Evolutionary conservation across 2,888 invertebrate species (phyloP), one percentile per base, ranked within the genome.

Genomic region (Xanthia togata): DNA sequence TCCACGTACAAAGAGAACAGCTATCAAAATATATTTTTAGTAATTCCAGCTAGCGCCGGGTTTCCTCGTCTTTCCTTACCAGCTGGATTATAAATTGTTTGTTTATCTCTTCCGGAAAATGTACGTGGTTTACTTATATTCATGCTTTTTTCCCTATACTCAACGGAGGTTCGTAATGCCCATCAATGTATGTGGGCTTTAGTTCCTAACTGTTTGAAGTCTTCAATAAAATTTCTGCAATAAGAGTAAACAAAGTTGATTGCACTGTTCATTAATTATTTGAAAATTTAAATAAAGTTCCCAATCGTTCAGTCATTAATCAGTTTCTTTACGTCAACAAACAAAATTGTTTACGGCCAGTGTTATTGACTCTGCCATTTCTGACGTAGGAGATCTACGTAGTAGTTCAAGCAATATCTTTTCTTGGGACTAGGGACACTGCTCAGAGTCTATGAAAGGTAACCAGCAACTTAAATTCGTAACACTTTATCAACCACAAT

Each of bases 11-110:
- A 60, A 44, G 63, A 79, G 70, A 82, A 72, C n/a, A n/a, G n/a
- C 73, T 63, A 87, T 78, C 77, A 63, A 79, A 74, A 75, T 76
- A 85, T 88, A 89, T 87, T 89, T 88, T 85, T 85, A 87, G 89
- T 81, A 57, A 79, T 87, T 87, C 86, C 76, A 67, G 73, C 72
- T 73, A 85, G 44, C 11, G 50, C 64, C 47, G 31, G 41, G 76
- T 87, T 85, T 82, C 71, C 82, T 82, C 70, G 14, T 59, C 72
- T 20, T 88, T 84, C 85, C 84, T 83, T 70, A 69, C 72, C n/a
- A 72, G 55, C 64, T 75, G 23, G 62, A 55, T 70, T 62, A 71
- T 68, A 20, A 38, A 60, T 68, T 75, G 70, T 79, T 80, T 84
- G 81, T 87, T 85, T 87, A 76, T 67, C 65, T 57, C 63, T 82